Evolutionary conservation across 2,888 invertebrate genomes (phyloP), one percentile per base, ranked within the genome.

Genomic region (Neelides folsomi): DNA sequence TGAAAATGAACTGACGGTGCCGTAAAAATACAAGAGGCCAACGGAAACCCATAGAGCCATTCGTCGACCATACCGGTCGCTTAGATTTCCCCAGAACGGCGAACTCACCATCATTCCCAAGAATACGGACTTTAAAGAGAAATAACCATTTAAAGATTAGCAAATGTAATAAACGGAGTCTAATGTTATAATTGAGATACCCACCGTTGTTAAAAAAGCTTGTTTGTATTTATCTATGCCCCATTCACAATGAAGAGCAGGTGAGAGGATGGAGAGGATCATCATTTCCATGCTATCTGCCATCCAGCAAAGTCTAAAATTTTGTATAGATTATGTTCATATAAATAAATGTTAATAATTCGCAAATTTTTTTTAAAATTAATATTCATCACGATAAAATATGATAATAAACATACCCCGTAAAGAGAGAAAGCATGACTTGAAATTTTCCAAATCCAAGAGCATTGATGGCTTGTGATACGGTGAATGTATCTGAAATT

Each of bases 241-340:
- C 94, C 94, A 94, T 70, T 88, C 86, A 71, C 94, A 95, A 68
- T 90, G 90, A 49, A 95, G 73, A 0, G 93, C 89, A 10, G 94
- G 93, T 13, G 90, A 88, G 38, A 95, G 73, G 57, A 95, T 90
- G 64, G 90, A 89, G 37, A 94, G 73, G 66, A 95, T 90, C 67
- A 93, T 94, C 88, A 94, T 94, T 73, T 94, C 94, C 93, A 94
- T 94, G 51, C 92, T 90, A 71, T 94, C 94, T 0, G 93, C 90
- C 92, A 93, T 94, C 93, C 89, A 86, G 68, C 87, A 86, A 1
- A 87, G 73, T 0, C 27, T 27, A 7, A 5, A 27, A 27, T 27
- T n/a, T n/a, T 27, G 27, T 27, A 5, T 7, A 27, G 7, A 5
- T 27, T 7, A 27, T 5, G 27, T 27, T 27, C 7, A 3, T 5